phyloP scores from a whole-genome alignment of 1,140 invertebrate genomes.

The Meloidogyne hapla region DNA sequence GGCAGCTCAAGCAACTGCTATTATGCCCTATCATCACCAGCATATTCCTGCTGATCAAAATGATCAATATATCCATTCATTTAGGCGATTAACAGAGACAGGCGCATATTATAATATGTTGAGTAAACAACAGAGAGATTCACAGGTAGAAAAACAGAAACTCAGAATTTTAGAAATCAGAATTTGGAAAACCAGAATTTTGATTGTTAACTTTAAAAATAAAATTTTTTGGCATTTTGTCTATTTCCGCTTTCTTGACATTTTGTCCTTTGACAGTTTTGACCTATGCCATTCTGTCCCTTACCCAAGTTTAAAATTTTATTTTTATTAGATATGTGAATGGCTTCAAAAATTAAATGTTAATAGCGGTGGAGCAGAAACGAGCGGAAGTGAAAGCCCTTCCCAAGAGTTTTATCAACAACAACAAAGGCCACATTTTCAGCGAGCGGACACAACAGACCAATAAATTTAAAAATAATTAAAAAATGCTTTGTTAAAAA shows the following conservation, averaged over 20 bases:
- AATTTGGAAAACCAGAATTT: too few relatives aligned
- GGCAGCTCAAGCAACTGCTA: neutral
- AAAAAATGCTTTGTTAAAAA: neutral
- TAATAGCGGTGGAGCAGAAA: neutral
- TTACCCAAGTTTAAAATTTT: neutral
- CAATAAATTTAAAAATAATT: neutral
- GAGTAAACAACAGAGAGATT: conserved; percentile 21
- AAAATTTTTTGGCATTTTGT: too few relatives aligned
- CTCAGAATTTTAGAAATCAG: too few relatives aligned
- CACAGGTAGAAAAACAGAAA: conserved; percentile 8
- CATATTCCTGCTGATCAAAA: conserved; percentile 8
- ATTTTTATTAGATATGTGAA: conserved; percentile 10
- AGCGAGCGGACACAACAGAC: conserved; percentile 4
- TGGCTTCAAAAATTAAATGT: conserved; percentile 18
- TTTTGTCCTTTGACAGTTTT: conserved; percentile 1
- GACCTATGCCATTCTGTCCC: too few relatives aligned
- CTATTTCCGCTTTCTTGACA: neutral
- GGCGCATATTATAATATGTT: conserved; percentile 11
- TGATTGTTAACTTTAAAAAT: too few relatives aligned
- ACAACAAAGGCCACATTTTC: neutral
- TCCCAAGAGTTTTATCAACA: conserved; percentile 9
- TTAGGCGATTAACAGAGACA: conserved; percentile 20
- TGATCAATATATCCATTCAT: neutral
- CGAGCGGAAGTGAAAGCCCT: conserved; percentile 22
- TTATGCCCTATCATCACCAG: neutral